Conservation (phyloP, 2,113 vertebrate species). For the Rhipidura dahli region DNA sequence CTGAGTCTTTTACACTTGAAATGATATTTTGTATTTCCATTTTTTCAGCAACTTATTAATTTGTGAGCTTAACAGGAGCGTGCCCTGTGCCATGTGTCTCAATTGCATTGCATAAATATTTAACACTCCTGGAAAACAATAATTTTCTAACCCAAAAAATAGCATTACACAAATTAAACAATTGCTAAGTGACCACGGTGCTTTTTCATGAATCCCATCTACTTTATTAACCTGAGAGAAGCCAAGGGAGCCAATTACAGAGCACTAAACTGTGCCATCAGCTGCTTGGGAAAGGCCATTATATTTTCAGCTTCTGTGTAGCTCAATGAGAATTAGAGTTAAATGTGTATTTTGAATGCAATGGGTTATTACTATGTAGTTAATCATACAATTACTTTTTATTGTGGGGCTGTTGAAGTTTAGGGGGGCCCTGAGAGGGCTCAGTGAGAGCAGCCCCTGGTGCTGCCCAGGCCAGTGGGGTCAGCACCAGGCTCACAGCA, state of each 20-base stretch:
- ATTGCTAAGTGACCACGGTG: conserved; percentile 51
- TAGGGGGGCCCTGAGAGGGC: conserved; percentile 49
- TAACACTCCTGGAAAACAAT: conserved; percentile 5
- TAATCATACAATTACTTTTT: conserved; percentile 54
- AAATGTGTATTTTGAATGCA: conserved; percentile 44
- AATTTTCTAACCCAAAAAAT: conserved; percentile 19
- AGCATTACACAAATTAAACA: conserved; percentile 35
- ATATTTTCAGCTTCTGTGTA: not conserved
- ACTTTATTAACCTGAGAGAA: not conserved
- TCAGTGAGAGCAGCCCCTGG: conserved; percentile 31
- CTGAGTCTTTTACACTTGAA: not conserved
- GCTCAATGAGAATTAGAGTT: conserved; percentile 31
- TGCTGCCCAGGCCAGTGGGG: conserved; percentile 25
- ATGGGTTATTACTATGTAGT: conserved; percentile 44
- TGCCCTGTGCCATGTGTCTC: not conserved
- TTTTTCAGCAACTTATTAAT: not conserved
- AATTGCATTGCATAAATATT: conserved; percentile 29
- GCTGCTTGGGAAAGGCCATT: conserved; percentile 22
- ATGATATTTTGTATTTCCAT: not conserved
- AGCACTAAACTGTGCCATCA: not conserved
- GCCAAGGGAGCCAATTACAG: conserved; percentile 37
- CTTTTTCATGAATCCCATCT: conserved; percentile 24
- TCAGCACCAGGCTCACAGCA: not conserved
- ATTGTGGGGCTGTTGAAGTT: conserved; percentile 5
- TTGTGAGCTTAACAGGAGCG: not conserved